Evolutionary conservation across 2,888 invertebrate genomes (phyloP), one percentile per base, ranked within the genome.

Genomic region (Mesorhabditis belari): DNA sequence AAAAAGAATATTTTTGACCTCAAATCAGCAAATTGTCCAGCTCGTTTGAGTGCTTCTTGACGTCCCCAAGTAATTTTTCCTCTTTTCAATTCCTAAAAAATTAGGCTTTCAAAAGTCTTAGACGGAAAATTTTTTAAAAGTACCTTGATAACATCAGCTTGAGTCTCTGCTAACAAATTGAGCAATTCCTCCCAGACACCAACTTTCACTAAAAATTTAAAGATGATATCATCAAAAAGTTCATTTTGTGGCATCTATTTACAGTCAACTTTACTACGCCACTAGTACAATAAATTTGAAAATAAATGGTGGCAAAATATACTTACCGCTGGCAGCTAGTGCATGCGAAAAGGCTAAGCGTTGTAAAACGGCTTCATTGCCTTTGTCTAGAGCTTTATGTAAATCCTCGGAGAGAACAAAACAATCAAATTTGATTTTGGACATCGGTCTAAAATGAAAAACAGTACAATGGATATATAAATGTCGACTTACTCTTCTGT

Each of bases 291-390:
- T 52, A 52, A 12, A 17, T 44, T 19, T 19, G 12, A 51, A 19
- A 51, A 19, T 23, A 25, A 55, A n/a, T n/a, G 55, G 25, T 17
- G 9, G 2, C 23, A 56, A 44, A 44, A 23, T 19, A 44, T 12
- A 23, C 60, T 9, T 21, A 82, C 83, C 83, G 0, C 92, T 92
- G 70, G 92, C 87, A 0, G 90, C 89, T 85, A 96, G 88, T 0
- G 91, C 93, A 84, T 96, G 90, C 4, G 94, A 93, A 82, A 94
- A 91, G 21, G 95, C 89, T 80, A 91, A 96, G 81, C 90, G 91
- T 77, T 94, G 91, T 63, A 92, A 82, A 27, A 74, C 67, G 5
- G 72, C 62, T n/a, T 62, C 64, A 53, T 59, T 56, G 49, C 53
- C 49, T 26, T 65, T 66, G n/a, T 60, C 54, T 3, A 63, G 54